Evolutionary conservation across 2,888 invertebrate genomes (phyloP), one percentile per base, ranked within the genome.

Genomic region (Parnassius glacialis): DNA sequence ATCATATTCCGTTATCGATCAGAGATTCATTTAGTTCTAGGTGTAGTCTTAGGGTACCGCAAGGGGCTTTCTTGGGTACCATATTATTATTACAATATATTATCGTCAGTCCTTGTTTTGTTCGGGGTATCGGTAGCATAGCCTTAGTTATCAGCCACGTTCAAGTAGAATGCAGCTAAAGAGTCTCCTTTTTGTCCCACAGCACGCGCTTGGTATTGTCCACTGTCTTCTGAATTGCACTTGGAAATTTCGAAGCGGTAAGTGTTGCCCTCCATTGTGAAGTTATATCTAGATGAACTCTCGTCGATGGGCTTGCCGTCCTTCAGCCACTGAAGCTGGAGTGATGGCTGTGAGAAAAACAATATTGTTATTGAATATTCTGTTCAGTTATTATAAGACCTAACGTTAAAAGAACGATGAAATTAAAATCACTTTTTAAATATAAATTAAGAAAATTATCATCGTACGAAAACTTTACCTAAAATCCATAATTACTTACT

Each of bases 231-330:
- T 59, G 94, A 90, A 69, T 93, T 93, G 82, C 95, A 95, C 72
- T 95, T 93, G 70, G 94, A 93, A 70, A 98, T 95, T 82, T 95
- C 95, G 66, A 97, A 93, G 60, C 94, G 93, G 90, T 96, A 97
- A 73, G 94, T 95, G 72, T 95, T 95, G 71, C 95, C 95, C 79
- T 97, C 96, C 84, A 95, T 95, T 65, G 95, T 95, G 87, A 97
- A 96, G 78, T 95, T 94, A 84, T 95, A 96, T 80, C 96, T 94
- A 64, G 95, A 90, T 55, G 93, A 93, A 41, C 92, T 92, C 80
- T 97, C 97, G 80, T 97, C 96, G 72, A 98, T 94, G 61, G 95
- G 94, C 80, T 96, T 96, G 75, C 97, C 97, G 92, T 98, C 98
- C 92, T 98, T 98, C 78, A 96, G 92, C 98, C 98, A 98, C 71